Evolutionary conservation across 2,888 invertebrate species (phyloP).

Genomic region (Eupithecia subumbrata): DNA sequence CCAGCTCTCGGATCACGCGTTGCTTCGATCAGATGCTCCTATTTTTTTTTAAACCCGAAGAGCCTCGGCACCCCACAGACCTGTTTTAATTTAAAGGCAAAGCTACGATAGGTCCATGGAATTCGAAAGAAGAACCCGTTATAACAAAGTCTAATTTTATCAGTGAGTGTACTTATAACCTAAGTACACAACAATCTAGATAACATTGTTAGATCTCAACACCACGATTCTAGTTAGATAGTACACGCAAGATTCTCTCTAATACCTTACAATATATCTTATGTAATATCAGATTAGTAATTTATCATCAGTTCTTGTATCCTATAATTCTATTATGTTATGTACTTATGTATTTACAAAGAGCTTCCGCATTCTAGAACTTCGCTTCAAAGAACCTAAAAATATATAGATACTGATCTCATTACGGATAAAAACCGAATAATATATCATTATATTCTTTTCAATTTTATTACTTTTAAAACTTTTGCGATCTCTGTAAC

Average conservation of each 20-base stretch:
- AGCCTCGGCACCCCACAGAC: too few species aligned
- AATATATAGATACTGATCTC: background rate
- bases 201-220: constrained; percentile 41
- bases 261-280: constrained; percentile 28
- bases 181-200: constrained; percentile 35
- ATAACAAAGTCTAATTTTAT: background rate
- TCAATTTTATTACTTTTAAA: too few species aligned
- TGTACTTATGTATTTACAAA: background rate
- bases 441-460: background rate
- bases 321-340: constrained; percentile 5
- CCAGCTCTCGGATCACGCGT: too few species aligned
- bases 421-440: background rate
- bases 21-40: too few species aligned
- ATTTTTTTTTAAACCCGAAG: too few species aligned
- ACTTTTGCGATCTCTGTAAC: too few species aligned
- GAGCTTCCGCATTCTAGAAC: constrained; percentile 1
- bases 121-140: background rate
- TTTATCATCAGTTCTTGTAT: constrained; percentile 29
- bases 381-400: background rate
- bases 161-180: constrained; percentile 19
- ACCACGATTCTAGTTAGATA: constrained; percentile 31
- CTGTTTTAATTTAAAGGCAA: background rate
- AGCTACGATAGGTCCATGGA: background rate
- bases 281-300: constrained; percentile 36
- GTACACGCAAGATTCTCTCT: constrained; percentile 28